Evolutionary conservation across 2,113 vertebrate species (phyloP), one percentile per base, ranked within the genome.

Genomic region (Tilapia sparmanii): DNA sequence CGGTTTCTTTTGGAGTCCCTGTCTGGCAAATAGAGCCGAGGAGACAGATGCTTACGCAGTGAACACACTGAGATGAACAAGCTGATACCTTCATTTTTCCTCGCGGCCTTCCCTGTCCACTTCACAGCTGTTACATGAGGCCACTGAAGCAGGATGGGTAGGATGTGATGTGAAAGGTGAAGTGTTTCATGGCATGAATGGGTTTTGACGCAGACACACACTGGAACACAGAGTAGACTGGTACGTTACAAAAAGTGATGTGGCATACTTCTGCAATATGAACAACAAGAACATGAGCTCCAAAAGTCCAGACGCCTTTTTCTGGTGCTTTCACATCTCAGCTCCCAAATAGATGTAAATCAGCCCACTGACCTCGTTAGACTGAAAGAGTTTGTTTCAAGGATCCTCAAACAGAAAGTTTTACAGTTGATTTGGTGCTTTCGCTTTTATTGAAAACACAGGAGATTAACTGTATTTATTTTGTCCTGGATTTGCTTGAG

Each of bases 151-250:
- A 50, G 84, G 85, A 82, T 86, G 91, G 82, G 63, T 45, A 40
- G 68, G 89, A 93, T 92, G 90, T 22, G 50, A 90, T 85, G 76
- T 83, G 88, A 84, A 47, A 84, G 87, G 78, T 66, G 91, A 12
- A 18, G 86, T 57, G 89, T 81, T 88, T 89, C 80, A 86, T 93
- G 90, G 89, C 87, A 89, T 92, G 92, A 89, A 86, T 90, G 86
- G 26, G 52, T 57, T 92, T 82, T 78, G 89, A 92, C 9, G 63
- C 4, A 35, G 85, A 91, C 73, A 90, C 89, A 87, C 57, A 85
- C 90, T 89, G 89, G 59, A 90, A 92, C 89, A 93, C 84, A 94
- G 35, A 92, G 22, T 8, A 87, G 54, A 85, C 87, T 84, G 26
- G 26, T 31, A 33, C 73, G n/a, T 78, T 79, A n/a, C 22, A 50